Evolutionary conservation across 2,113 vertebrate genomes (phyloP).

Genomic region (Ctenodactylus gundi): DNA sequence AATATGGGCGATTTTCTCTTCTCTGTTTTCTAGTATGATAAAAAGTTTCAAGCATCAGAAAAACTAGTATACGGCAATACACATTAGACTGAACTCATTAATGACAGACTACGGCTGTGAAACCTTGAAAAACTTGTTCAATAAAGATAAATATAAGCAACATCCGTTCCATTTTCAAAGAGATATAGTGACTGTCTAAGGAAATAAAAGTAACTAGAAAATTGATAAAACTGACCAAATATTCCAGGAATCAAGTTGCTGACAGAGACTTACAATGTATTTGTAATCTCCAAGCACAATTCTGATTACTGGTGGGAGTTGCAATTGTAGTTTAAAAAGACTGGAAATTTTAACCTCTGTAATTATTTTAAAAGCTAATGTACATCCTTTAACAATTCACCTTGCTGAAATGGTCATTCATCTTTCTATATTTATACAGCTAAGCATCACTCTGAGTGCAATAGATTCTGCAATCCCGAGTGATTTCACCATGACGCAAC

Average conservation of each 20-base stretch:
- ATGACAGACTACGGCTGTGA: conserved; percentile 51
- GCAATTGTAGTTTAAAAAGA: not conserved
- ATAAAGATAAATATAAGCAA: conserved; percentile 37
- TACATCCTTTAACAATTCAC: conserved; percentile 15
- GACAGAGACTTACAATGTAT: not conserved
- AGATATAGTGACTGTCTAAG: conserved; percentile 31
- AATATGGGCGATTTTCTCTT: conserved; percentile 75
- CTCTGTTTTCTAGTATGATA: conserved; percentile 66
- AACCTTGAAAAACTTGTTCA: conserved; percentile 28
- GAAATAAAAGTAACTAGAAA: conserved; percentile 52
- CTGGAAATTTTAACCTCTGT: conserved; percentile 10
- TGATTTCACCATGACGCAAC: not conserved
- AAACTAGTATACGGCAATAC: conserved; percentile 15
- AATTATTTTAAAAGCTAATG: conserved; percentile 40
- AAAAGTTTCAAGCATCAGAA: conserved; percentile 73
- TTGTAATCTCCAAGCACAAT: not conserved
- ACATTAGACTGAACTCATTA: conserved; percentile 31
- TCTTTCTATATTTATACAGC: not conserved
- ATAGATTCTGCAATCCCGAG: not conserved
- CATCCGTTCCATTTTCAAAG: not conserved
- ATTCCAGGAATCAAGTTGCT: not conserved
- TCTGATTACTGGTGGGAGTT: not conserved
- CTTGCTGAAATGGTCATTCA: conserved; percentile 6
- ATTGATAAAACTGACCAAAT: conserved; percentile 25
- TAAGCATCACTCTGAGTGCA: conserved; percentile 5